Base-by-base conservation (phyloP, 2,888 invertebrate genomes). In the Drosophila lacicola region DNA sequence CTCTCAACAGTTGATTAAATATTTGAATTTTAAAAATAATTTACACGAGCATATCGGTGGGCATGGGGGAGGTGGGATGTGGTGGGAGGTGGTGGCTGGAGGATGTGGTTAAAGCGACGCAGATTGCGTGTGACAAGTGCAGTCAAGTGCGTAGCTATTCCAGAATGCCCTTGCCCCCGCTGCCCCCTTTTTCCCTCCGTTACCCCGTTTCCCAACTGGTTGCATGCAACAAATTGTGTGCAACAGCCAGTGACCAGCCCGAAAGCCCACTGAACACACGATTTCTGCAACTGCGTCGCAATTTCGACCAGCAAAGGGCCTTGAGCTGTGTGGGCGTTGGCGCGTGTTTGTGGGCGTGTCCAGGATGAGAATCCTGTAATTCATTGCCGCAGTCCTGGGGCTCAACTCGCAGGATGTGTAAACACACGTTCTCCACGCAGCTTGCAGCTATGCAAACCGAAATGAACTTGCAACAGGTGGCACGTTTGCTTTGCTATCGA, bases 1-100 rank as follows among this genome's bases (percentile, higher is more conserved):
- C 5, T 37, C 17, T 36, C 46, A 25, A 55, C 82, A 88, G 86
- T 80, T 82, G 88, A 64, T 86, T 74, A 88, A 82, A 88, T 73
- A 85, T 72, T 60, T 63, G 67, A 49, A 70, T 44, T 65, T 82
- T 73, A 70, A 82, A 88, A 79, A 84, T 82, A 84, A 78, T 69
- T 68, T 56, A 42, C 39, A 44, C 47, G 29, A 57, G 25, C 44
- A 39, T 29, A 29, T n/a, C 25, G 11, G 8, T 5, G 42, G 19
- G 8, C 10, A 29, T 6, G 39, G 14, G 0, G 2, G 4, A 13
- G 4, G 5, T 5, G 3, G 42, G 36, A n/a, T n/a, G n/a, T n/a
- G 8, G 29, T 39, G 2, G 19, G 17, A 17, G 17, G 5, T 5
- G 3, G 42, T n/a, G 37, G 14, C 36, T n/a, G 57, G 8, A 14